phyloP scores from a whole-genome alignment of 2,888 invertebrate genomes.

The Drosophila algonquin region DNA sequence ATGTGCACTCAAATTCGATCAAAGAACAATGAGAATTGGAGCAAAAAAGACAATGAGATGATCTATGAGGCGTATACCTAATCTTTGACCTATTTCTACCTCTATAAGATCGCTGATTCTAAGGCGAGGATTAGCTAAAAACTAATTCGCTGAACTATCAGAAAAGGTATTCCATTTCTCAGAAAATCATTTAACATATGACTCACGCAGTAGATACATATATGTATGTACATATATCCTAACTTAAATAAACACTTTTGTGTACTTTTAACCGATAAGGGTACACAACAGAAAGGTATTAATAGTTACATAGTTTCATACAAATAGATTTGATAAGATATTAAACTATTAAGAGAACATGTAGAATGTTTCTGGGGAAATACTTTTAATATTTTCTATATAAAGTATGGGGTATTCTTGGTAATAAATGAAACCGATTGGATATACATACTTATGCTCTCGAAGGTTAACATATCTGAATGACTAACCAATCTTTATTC shows the following conservation, averaged over 20 bases:
- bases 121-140: background rate
- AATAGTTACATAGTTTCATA: background rate
- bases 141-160: background rate
- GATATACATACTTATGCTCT: too few relatives aligned
- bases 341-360: background rate
- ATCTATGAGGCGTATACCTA: background rate
- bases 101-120: background rate
- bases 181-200: background rate
- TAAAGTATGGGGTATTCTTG: too few relatives aligned
- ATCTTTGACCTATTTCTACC: background rate
- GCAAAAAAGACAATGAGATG: background rate
- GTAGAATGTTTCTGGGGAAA: background rate
- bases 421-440: too few relatives aligned
- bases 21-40: background rate
- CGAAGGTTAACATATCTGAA: too few relatives aligned
- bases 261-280: background rate
- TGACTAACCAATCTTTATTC: too few relatives aligned
- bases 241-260: background rate
- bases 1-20: slow-evolving; percentile 3
- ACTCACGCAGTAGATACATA: background rate
- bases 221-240: background rate
- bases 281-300: background rate
- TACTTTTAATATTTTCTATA: too few relatives aligned
- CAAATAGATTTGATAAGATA: background rate
- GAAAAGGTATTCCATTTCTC: background rate